Percentiles rank a stretch among this genome's conserved stretches.
Evolutionary conservation across 2,797 vertebrate species (phyloP).

Genomic region (Microchirus variegatus): DNA sequence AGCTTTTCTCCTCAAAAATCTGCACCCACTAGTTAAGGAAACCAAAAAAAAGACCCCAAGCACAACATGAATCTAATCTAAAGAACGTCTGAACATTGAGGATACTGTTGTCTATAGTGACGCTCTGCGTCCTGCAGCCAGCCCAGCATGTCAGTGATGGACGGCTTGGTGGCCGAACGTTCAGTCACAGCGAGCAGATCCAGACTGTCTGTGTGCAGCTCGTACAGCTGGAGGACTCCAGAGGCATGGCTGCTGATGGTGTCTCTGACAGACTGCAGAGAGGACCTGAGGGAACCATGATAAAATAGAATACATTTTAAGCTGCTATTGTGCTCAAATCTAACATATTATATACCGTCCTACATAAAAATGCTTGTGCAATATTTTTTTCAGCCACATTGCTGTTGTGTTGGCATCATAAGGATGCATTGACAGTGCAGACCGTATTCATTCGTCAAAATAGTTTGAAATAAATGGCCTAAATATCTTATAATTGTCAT

Average conservation of each 20-base stretch:
- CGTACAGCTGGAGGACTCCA: slow-evolving; percentile 77
- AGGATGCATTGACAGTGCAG: too few relatives aligned
- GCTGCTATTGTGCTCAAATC: too few relatives aligned
- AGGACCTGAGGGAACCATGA: slow-evolving; percentile 64
- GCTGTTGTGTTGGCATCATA: too few relatives aligned
- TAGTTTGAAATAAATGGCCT: too few relatives aligned
- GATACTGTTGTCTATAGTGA: slow-evolving; percentile 89
- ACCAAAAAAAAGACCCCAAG: not conserved
- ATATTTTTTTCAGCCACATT: too few relatives aligned
- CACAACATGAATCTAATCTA: not conserved
- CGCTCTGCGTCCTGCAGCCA: slow-evolving; percentile 89
- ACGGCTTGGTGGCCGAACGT: slow-evolving; percentile 78
- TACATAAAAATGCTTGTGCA: too few relatives aligned
- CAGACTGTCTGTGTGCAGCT: slow-evolving; percentile 69
- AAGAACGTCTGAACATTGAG: slow-evolving; percentile 52
- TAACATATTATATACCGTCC: not conserved
- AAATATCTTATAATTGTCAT: too few relatives aligned
- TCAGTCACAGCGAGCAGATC: slow-evolving; percentile 60
- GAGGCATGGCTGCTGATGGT: slow-evolving; percentile 77
- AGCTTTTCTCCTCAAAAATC: slow-evolving; percentile 83
- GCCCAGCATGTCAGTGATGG: slow-evolving; percentile 88
- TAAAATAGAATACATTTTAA: not conserved
- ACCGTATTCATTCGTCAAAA: too few relatives aligned
- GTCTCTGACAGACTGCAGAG: slow-evolving; percentile 82
- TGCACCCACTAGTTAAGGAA: slow-evolving; percentile 68